These are phyloP conservation scores for Apistogramma diplotaenia DNA, from an alignment of 2,113 vertebrate species.

Conservation along the genomic window DNA sequence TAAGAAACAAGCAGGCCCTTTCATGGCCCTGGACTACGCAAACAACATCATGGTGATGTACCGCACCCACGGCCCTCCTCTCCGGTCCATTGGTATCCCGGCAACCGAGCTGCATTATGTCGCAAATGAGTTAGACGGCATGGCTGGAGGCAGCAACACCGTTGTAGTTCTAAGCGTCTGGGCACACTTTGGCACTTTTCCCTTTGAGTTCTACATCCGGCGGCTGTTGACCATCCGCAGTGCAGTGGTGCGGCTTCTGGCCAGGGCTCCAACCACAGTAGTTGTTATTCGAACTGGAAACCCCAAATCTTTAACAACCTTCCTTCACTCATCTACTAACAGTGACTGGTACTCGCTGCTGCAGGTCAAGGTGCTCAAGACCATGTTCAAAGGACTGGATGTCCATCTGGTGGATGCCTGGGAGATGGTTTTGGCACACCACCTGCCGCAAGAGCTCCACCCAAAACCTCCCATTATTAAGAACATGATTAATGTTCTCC, in stretches of 20 bases:
- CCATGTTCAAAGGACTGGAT: slow-evolving; percentile 84
- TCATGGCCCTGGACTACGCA: slow-evolving; percentile 82
- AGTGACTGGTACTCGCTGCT: slow-evolving; percentile 92
- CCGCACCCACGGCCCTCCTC: slow-evolving; percentile 87
- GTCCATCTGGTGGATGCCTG: slow-evolving; percentile 89
- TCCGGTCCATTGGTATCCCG: slow-evolving; percentile 80
- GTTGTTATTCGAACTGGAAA: slow-evolving; percentile 85
- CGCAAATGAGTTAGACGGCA: slow-evolving; percentile 83
- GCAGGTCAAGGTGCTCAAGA: slow-evolving; percentile 82
- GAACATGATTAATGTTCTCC: slow-evolving; percentile 50
- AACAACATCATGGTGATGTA: slow-evolving; percentile 84
- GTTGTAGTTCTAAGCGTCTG: slow-evolving; percentile 85
- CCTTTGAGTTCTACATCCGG: slow-evolving; percentile 84
- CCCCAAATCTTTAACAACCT: slow-evolving; percentile 79
- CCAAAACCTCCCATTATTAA: slow-evolving; percentile 85
- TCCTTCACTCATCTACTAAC: slow-evolving; percentile 84
- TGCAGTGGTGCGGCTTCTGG: slow-evolving; percentile 79
- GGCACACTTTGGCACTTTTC: slow-evolving; percentile 91
- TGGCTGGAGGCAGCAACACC: slow-evolving; percentile 83
- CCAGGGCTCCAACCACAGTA: slow-evolving; percentile 83
- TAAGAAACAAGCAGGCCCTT: slow-evolving; percentile 83
- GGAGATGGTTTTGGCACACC: slow-evolving; percentile 90
- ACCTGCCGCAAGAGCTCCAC: slow-evolving; percentile 86
- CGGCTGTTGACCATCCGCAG: slow-evolving; percentile 85
- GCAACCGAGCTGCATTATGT: slow-evolving; percentile 84